Evolutionary conservation across 1,140 invertebrate species (phyloP), one percentile per base, ranked within the genome.

Genomic region (Rhopalosiphum padi): DNA sequence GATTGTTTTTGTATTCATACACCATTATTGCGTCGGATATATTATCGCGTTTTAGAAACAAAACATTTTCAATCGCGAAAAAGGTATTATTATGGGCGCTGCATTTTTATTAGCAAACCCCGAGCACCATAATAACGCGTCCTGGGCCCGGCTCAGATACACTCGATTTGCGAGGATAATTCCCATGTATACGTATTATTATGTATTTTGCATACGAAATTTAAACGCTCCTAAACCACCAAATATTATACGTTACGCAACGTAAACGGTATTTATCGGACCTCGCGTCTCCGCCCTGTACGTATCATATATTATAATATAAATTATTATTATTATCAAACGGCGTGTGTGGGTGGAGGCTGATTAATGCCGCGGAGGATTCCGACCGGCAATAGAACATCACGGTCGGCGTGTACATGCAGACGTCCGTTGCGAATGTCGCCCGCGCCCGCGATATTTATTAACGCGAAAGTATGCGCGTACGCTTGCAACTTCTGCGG

Each of bases 401-500:
- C 30, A 77, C 30, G 30, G 60, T 77, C 60, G 25, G 46, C 11
- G 30, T 53, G 22, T 37, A 89, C 35, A 37, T 30, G 21, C 23
- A 18, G 51, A 55, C 35, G 51, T 90, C 51, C 88, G 88, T 90
- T 90, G 22, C 51, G 18, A 90, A 90, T 90, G 35, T 90, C 35
- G 37, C 37, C 53, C 48, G 25, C 6, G 82, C 48, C 68, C 30
- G 43, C 68, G 77, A 53, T 92, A 93, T 93, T 93, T 93, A 93
- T 93, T 86, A 93, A 53, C 91, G 82, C 35, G 2, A 30, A 85
- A 92, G 48, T 92, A 92, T 92, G 91, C 53, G 90, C 18, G 43
- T 90, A 90, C 23, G 22, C 18, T 43, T 22, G 90, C 37, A 51
- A 30, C 85, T 41, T 83, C 68, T 83, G 21, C 21, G 68, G 82